Evolutionary conservation across 2,888 invertebrate genomes (phyloP), one percentile per base, ranked within the genome.

Genomic region (Drepanosiphum platanoidis): DNA sequence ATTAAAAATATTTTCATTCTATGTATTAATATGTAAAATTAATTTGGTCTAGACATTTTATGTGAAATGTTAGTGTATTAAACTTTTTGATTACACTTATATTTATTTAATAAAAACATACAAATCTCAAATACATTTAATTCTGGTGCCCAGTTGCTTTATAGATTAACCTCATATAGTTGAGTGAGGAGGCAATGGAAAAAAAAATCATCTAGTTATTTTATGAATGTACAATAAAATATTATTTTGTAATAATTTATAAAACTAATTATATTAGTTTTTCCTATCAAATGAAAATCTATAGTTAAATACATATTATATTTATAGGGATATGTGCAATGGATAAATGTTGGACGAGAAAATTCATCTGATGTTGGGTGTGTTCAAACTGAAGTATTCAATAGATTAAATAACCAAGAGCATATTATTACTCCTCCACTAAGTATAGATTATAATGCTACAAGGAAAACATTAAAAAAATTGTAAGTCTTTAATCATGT

Each of bases 291-390:
- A 52, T 61, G 30, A 74, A 52, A 58, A 11, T 74, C 39, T 71
- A 8, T n/a, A 70, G 36, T 1, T n/a, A n/a, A n/a, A 84, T 89
- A 88, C 34, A 27, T 36, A 13, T 30, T 61, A 61, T 36, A 13
- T 15, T 81, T 71, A 79, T 87, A 91, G 89, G 90, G 90, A 87
- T 89, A 90, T 87, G 89, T 91, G 27, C 91, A 90, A 87, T 91
- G 91, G 91, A 87, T 91, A 8, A 89, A 90, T 87, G 90, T 91
- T 87, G 90, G 91, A 13, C 89, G 90, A 86, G 88, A 90, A 80
- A 88, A 88, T 66, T 86, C 87, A 27, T 87, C 89, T 3, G 88
- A 89, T 11, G 89, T 90, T 86, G 89, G 89, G 86, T 89, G 89
- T 87, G 89, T 90, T 87, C 89, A 88, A 83, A 88, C 90, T n/a